Conservation (phyloP, 2,888 invertebrate genomes). For the Gisinianus flammeolus region DNA sequence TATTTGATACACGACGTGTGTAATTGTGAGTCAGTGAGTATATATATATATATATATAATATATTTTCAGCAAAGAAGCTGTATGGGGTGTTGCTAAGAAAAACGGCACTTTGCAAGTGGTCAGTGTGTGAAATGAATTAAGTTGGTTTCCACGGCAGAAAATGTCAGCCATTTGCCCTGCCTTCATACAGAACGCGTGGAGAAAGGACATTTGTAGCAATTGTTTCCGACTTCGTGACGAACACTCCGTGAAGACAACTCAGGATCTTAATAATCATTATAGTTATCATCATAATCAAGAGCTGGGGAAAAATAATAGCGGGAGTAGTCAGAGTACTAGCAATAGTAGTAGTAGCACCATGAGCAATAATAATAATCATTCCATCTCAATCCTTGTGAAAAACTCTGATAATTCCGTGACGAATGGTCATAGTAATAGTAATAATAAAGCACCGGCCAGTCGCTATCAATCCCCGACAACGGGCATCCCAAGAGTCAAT, state of each 20-base stretch:
- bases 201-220: slow-evolving; percentile 62
- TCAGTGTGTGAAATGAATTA: slow-evolving; percentile 30
- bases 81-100: not conserved
- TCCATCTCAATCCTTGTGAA: slow-evolving; percentile 29
- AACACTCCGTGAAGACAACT: slow-evolving; percentile 55
- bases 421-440: not conserved
- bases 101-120: slow-evolving; percentile 10
- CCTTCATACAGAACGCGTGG: slow-evolving; percentile 62
- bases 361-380: slow-evolving; percentile 14
- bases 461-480: slow-evolving; percentile 31
- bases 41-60: not conserved
- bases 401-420: not conserved
- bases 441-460: not conserved
- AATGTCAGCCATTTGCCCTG: slow-evolving; percentile 60
- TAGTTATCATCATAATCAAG: not conserved
- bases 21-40: not conserved
- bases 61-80: not conserved
- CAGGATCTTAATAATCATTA: not conserved
- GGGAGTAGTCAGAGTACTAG: not conserved
- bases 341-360: not conserved
- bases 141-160: slow-evolving; percentile 22
- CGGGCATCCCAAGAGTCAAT: slow-evolving; percentile 21
- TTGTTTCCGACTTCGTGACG: slow-evolving; percentile 61
- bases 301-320: not conserved
- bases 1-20: not conserved